Evolutionary conservation across 2,113 vertebrate genomes (phyloP).

Genomic region (Anguilla japonica): DNA sequence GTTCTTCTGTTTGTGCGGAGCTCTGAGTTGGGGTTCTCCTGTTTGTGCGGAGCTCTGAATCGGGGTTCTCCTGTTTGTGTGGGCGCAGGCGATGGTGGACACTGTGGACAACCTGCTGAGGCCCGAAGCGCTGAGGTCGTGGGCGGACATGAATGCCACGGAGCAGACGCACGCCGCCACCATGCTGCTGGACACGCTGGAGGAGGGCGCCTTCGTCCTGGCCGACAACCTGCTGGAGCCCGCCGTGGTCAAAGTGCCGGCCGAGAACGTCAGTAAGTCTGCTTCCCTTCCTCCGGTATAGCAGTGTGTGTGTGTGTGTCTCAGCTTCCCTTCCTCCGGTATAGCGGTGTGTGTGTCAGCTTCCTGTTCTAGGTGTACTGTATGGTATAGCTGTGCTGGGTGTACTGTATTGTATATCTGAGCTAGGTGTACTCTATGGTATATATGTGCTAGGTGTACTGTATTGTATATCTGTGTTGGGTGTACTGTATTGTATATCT

Average conservation of each 20-base stretch:
- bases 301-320: too few relatives aligned
- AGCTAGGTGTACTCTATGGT: too few relatives aligned
- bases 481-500: not conserved
- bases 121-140: conserved; percentile 92
- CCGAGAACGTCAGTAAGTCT: conserved; percentile 93
- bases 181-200: conserved; percentile 93
- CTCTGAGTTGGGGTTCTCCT: too few relatives aligned
- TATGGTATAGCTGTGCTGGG: not conserved
- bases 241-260: conserved; percentile 93
- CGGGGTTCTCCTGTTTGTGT: conserved; percentile 57
- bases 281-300: not conserved
- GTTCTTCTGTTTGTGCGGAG: too few relatives aligned
- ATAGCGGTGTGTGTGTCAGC: too few relatives aligned
- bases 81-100: conserved; percentile 94
- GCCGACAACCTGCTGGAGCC: conserved; percentile 97
- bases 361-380: too few relatives aligned
- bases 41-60: too few relatives aligned
- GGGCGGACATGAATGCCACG: conserved; percentile 97
- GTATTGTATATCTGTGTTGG: not conserved
- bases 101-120: conserved; percentile 98
- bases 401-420: not conserved
- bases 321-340: too few relatives aligned
- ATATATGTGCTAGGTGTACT: too few relatives aligned
- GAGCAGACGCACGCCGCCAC: conserved; percentile 95
- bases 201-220: conserved; percentile 96